These are phyloP conservation scores for Phrynosoma blainvillii DNA, from an alignment of 2,113 vertebrate genomes.

Conservation along the genomic window DNA sequence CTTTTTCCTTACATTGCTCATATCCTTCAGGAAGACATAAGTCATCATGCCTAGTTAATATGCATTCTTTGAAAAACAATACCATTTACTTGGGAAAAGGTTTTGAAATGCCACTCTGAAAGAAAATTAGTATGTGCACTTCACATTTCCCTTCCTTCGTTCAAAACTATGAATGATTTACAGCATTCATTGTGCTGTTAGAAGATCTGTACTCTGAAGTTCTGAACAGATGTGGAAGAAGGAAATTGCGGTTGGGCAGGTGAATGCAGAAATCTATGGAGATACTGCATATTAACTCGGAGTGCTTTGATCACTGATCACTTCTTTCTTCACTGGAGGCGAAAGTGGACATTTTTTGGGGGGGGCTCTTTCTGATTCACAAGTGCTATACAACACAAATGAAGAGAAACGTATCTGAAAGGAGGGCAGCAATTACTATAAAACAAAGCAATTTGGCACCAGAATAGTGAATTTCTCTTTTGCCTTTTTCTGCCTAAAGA, in stretches of 20 bases:
- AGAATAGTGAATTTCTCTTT: neutral
- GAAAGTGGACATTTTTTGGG: conserved; percentile 9
- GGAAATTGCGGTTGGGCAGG: neutral
- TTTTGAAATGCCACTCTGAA: conserved; percentile 23
- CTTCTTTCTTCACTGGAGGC: conserved; percentile 20
- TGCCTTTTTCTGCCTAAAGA: neutral
- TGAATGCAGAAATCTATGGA: neutral
- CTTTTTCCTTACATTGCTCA: too few species aligned
- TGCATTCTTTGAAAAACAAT: neutral
- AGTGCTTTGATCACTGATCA: conserved; percentile 4
- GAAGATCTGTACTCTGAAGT: conserved; percentile 11
- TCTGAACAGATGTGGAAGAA: neutral
- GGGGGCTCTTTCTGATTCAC: neutral
- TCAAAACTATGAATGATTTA: conserved; percentile 1
- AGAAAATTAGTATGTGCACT: neutral
- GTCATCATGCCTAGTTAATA: neutral
- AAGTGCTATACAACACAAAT: neutral
- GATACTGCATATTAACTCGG: neutral
- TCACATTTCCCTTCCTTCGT: conserved; percentile 18
- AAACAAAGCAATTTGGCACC: neutral
- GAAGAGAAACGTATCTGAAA: neutral
- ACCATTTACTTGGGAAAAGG: neutral
- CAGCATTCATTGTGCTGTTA: neutral
- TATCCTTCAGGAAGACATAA: neutral
- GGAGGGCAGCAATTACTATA: neutral